Evolutionary conservation across 2,113 vertebrate species (phyloP).

Genomic region (Nycticryphes semicollaris): DNA sequence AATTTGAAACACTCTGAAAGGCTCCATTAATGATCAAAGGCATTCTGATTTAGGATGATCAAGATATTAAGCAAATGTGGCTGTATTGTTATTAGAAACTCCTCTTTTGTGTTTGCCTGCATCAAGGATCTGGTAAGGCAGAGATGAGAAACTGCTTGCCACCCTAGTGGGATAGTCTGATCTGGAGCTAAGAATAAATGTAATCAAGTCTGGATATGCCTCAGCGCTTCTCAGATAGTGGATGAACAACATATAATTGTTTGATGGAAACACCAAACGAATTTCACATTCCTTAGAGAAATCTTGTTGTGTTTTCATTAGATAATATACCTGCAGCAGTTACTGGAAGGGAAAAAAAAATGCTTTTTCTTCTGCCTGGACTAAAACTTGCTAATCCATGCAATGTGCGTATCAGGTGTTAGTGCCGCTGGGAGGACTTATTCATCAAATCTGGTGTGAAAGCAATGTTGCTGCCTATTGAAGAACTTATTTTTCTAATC

Average conservation of each 20-base stretch:
- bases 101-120: neutral
- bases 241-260: constrained; percentile 57
- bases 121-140: constrained; percentile 5
- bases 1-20: neutral
- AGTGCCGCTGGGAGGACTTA: constrained; percentile 45
- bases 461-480: constrained; percentile 44
- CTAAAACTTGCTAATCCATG: constrained; percentile 54
- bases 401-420: constrained; percentile 50
- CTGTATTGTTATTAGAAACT: neutral
- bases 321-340: constrained; percentile 55
- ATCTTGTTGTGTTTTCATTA: constrained; percentile 65
- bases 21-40: neutral
- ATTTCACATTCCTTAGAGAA: constrained; percentile 63
- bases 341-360: neutral
- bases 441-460: constrained; percentile 49
- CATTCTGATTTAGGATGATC: constrained; percentile 44
- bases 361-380: constrained; percentile 5
- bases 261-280: constrained; percentile 50
- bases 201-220: constrained; percentile 47
- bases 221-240: constrained; percentile 29
- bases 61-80: constrained; percentile 1
- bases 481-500: constrained; percentile 63
- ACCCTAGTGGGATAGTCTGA: neutral
- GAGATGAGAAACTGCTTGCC: neutral
- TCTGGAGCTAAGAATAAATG: constrained; percentile 36